phyloP scores from a whole-genome alignment of 1,140 invertebrate species.

The Macrotrachela quadricornifera region DNA sequence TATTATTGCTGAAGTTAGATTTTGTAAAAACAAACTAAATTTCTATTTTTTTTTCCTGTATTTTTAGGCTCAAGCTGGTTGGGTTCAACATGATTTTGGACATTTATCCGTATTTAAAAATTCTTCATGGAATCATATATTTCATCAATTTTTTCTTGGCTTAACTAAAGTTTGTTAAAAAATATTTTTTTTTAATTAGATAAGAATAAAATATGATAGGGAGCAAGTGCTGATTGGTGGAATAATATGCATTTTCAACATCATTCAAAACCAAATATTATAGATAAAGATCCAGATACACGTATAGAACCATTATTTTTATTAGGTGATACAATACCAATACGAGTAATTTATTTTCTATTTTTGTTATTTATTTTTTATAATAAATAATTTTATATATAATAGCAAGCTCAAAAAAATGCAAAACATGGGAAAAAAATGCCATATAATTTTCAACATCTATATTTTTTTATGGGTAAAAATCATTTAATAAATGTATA shows the following conservation, averaged over 20 bases:
- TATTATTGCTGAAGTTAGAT: constrained; percentile 20
- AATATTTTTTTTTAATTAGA: background rate
- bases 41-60: background rate
- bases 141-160: constrained; percentile 11
- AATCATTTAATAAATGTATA: background rate
- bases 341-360: background rate
- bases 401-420: background rate
- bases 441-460: constrained; percentile 15
- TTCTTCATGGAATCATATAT: constrained; percentile 7
- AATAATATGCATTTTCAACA: constrained; percentile 28
- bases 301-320: constrained; percentile 20
- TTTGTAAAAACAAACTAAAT: background rate
- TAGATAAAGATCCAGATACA: constrained; percentile 26
- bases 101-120: constrained; percentile 13
- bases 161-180: constrained; percentile 9
- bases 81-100: constrained; percentile 13
- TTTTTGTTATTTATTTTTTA: no score
- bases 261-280: constrained; percentile 29
- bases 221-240: constrained; percentile 19
- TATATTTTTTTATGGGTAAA: constrained; percentile 14
- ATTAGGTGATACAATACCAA: constrained; percentile 14
- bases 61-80: constrained; percentile 11
- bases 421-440: constrained; percentile 10
- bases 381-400: no score
- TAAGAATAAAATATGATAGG: background rate